Conservation (phyloP, 2,888 invertebrate genomes). For the Melipona bicolor region DNA sequence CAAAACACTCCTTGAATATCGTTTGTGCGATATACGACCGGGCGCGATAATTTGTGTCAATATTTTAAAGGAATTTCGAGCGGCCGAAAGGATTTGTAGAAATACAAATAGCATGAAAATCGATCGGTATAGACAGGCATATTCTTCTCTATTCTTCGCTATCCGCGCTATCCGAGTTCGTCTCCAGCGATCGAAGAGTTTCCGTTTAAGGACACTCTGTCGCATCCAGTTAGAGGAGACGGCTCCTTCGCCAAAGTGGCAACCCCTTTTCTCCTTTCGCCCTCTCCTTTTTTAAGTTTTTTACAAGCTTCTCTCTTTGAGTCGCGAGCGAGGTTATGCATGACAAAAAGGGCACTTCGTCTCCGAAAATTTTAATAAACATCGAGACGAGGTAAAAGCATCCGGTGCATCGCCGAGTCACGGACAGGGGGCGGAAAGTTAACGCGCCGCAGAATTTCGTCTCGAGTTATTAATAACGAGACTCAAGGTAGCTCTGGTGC, state of each 20-base stretch:
- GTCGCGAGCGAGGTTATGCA: constrained; percentile 3
- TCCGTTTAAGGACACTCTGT: constrained; percentile 3
- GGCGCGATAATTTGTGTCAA: background rate
- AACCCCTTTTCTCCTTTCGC: background rate
- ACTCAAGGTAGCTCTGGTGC: background rate
- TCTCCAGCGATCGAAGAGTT: constrained; percentile 17
- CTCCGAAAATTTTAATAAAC: constrained; percentile 36
- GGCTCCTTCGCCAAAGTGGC: constrained; percentile 12
- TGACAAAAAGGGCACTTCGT: constrained; percentile 7
- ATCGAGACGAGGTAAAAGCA: background rate
- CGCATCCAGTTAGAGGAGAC: constrained; percentile 5
- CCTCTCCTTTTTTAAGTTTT: background rate
- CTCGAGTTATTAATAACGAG: background rate
- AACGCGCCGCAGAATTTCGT: background rate
- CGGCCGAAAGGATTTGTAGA: background rate
- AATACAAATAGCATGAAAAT: background rate
- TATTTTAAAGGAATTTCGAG: constrained; percentile 7
- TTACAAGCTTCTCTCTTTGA: constrained; percentile 20
- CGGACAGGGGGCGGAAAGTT: constrained; percentile 2
- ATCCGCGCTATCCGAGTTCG: constrained; percentile 4
- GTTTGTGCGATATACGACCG: background rate
- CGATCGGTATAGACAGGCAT: background rate
- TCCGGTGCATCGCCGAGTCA: background rate
- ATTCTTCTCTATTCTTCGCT: too few species aligned
- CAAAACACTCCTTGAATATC: constrained; percentile 22